Evolutionary conservation across 2,888 invertebrate genomes (phyloP).

Genomic region (Calliphora vomitoria): DNA sequence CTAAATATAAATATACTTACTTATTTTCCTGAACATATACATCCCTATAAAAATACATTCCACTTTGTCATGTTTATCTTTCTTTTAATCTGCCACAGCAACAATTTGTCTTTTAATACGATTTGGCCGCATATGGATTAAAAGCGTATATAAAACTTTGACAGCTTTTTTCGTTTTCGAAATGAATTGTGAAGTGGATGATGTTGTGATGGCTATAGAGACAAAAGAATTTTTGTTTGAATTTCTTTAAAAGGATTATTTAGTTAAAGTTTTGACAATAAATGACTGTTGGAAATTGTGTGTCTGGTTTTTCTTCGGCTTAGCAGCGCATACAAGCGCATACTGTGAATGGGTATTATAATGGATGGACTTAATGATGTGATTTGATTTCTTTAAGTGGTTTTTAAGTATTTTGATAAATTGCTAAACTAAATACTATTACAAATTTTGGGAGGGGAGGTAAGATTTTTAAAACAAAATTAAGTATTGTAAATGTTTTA

Average conservation of each 20-base stretch:
- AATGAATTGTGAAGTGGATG: slow-evolving; percentile 49
- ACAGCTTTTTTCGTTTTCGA: slow-evolving; percentile 57
- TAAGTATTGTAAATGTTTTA: too few relatives aligned
- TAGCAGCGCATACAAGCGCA: slow-evolving; percentile 21
- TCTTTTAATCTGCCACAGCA: slow-evolving; percentile 63
- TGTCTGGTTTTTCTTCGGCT: neutral
- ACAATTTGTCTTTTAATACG: slow-evolving; percentile 73
- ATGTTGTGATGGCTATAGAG: slow-evolving; percentile 40
- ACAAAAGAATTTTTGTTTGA: slow-evolving; percentile 50
- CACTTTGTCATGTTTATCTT: slow-evolving; percentile 41
- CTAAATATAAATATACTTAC: neutral
- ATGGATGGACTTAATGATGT: slow-evolving; percentile 59
- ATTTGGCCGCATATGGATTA: slow-evolving; percentile 73
- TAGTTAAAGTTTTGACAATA: slow-evolving; percentile 70
- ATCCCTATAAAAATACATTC: slow-evolving; percentile 3
- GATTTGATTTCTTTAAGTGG: slow-evolving; percentile 59
- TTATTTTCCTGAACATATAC: neutral
- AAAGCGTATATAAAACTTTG: slow-evolving; percentile 70
- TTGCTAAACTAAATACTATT: neutral
- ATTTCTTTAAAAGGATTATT: slow-evolving; percentile 67
- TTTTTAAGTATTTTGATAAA: slow-evolving; percentile 49
- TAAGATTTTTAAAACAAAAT: neutral
- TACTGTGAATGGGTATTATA: slow-evolving; percentile 32
- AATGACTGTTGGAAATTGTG: slow-evolving; percentile 59
- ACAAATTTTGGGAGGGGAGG: neutral